phyloP scores from a whole-genome alignment of 2,888 invertebrate species.

The Dexiosoma caninum region DNA sequence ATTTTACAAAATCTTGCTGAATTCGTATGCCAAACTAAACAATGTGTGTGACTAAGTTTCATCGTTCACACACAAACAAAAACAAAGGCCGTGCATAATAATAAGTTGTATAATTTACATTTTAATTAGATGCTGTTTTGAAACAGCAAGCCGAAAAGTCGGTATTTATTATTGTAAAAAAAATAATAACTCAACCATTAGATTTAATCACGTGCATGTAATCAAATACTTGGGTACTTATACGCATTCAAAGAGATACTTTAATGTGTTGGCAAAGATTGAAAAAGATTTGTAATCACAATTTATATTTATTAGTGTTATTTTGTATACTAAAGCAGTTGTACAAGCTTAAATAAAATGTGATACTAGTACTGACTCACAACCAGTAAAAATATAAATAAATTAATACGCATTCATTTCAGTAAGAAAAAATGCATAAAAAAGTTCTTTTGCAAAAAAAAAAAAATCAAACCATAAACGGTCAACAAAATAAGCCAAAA shows the following conservation, averaged over 20 bases:
- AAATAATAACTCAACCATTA: neutral
- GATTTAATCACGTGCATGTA: slow-evolving; percentile 24
- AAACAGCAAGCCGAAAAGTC: slow-evolving; percentile 11
- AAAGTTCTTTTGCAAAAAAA: slow-evolving; percentile 1
- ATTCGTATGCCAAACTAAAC: neutral
- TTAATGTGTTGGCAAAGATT: neutral
- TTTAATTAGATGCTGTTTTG: neutral
- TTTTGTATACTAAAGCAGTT: slow-evolving; percentile 30
- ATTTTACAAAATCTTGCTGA: neutral
- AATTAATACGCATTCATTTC: slow-evolving; percentile 9
- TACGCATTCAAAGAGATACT: slow-evolving; percentile 13
- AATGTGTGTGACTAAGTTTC: neutral
- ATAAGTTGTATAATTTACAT: slow-evolving; percentile 11
- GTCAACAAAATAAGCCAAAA: slow-evolving; percentile 13
- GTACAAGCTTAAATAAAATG: slow-evolving; percentile 7
- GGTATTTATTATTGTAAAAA: neutral
- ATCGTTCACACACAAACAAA: neutral
- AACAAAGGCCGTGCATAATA: slow-evolving; percentile 31
- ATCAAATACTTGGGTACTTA: neutral
- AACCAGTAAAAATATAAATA: slow-evolving; percentile 1
- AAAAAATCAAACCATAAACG: neutral
- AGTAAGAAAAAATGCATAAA: neutral
- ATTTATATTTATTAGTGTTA: too few relatives aligned
- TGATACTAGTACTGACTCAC: neutral
- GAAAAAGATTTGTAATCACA: neutral